Conservation (phyloP, 2,113 vertebrate genomes). For the Morone chrysops region DNA sequence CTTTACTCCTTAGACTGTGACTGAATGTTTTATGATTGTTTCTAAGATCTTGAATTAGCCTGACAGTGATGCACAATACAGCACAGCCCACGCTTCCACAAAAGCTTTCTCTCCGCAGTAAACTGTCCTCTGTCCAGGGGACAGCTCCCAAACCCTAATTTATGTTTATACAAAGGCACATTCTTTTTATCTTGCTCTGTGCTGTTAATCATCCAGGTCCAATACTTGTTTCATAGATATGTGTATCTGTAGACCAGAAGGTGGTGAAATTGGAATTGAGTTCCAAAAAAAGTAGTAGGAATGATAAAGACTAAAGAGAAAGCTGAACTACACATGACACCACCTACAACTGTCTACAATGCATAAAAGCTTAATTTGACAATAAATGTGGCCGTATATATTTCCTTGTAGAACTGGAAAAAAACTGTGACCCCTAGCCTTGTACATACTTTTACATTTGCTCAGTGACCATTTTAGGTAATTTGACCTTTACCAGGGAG, state of each 20-base stretch:
- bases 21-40: constrained; percentile 48
- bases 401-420: not conserved
- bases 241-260: not conserved
- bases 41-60: constrained; percentile 13
- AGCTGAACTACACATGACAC: not conserved
- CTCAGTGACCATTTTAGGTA: not conserved
- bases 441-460: not conserved
- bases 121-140: constrained; percentile 1
- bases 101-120: not conserved
- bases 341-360: not conserved
- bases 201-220: not conserved
- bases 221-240: not conserved
- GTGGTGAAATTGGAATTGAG: not conserved
- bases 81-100: not conserved
- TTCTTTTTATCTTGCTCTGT: not conserved
- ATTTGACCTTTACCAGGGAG: not conserved
- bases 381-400: not conserved
- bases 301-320: too few relatives aligned
- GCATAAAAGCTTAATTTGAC: not conserved
- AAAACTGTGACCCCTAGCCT: not conserved
- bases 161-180: not conserved
- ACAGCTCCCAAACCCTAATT: not conserved
- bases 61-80: constrained; percentile 12
- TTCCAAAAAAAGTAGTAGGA: not conserved
- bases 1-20: constrained; percentile 18